phyloP scores from a whole-genome alignment of 2,797 vertebrate genomes.

The Chromobotia macracanthus region DNA sequence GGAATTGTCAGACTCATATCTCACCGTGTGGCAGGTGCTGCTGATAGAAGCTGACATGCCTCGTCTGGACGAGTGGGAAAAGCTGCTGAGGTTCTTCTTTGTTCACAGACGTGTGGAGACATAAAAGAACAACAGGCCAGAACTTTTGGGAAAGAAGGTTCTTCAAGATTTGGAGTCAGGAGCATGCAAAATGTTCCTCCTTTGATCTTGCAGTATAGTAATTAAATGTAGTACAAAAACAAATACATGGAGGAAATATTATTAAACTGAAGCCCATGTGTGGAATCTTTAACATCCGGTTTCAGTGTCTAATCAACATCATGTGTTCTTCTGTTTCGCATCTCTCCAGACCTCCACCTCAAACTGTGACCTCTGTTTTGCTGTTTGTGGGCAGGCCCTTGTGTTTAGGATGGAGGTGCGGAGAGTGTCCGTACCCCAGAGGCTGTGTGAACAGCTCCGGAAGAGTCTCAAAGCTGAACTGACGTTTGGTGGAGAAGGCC shows the following conservation, averaged over 20 bases:
- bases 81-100: too few relatives aligned
- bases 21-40: conserved; percentile 61
- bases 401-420: conserved; percentile 80
- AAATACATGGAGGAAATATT: background rate
- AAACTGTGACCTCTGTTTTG: conserved; percentile 96
- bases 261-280: conserved; percentile 9
- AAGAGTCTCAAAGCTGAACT: conserved; percentile 89
- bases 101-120: too few relatives aligned
- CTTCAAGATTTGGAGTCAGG: background rate
- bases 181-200: conserved; percentile 16
- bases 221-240: too few relatives aligned
- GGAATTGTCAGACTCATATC: conserved; percentile 67
- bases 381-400: conserved; percentile 92
- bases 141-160: background rate
- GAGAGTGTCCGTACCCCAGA: conserved; percentile 75
- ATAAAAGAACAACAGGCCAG: conserved; percentile 2
- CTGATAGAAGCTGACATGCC: conserved; percentile 68
- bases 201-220: conserved; percentile 2
- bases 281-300: conserved; percentile 15
- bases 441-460: conserved; percentile 84
- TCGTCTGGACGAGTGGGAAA: conserved; percentile 58
- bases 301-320: conserved; percentile 15
- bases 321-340: conserved; percentile 1
- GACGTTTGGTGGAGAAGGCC: conserved; percentile 78
- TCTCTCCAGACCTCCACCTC: conserved; percentile 56